Conservation (phyloP, 2,797 vertebrate genomes). For the Pangasius krempfi region DNA sequence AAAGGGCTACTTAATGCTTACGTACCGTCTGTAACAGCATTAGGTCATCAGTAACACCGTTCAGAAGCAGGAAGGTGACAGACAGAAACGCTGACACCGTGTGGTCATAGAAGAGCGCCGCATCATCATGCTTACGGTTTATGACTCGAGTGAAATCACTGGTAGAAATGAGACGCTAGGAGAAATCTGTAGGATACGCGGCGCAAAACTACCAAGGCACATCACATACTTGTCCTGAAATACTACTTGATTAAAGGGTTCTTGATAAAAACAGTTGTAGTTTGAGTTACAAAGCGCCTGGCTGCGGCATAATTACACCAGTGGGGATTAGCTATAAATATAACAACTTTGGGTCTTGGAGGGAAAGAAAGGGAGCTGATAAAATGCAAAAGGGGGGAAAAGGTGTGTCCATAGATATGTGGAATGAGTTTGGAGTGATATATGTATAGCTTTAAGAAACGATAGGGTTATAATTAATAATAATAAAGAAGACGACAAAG, state of each 20-base stretch:
- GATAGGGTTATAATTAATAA: background rate
- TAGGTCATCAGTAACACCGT: conserved; percentile 35
- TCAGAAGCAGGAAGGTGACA: background rate
- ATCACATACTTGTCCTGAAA: background rate
- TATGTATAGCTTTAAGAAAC: background rate
- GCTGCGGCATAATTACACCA: background rate
- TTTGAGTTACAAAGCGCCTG: background rate
- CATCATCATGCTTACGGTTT: background rate
- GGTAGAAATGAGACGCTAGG: background rate
- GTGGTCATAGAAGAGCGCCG: conserved; percentile 40
- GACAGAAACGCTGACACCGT: conserved; percentile 52
- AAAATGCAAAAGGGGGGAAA: no score
- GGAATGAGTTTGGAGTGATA: background rate
- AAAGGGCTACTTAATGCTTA: conserved; percentile 5
- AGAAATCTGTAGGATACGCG: background rate
- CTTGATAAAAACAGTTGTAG: background rate
- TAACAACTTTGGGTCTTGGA: background rate
- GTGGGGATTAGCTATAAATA: background rate
- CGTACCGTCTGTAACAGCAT: conserved; percentile 32
- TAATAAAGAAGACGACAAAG: background rate
- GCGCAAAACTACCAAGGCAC: background rate
- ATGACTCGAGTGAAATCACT: background rate
- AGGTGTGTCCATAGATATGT: background rate
- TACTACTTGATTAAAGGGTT: background rate
- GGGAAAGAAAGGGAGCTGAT: no score